Evolutionary conservation across 2,113 vertebrate genomes (phyloP).

Genomic region (Callocephalon fimbriatum): DNA sequence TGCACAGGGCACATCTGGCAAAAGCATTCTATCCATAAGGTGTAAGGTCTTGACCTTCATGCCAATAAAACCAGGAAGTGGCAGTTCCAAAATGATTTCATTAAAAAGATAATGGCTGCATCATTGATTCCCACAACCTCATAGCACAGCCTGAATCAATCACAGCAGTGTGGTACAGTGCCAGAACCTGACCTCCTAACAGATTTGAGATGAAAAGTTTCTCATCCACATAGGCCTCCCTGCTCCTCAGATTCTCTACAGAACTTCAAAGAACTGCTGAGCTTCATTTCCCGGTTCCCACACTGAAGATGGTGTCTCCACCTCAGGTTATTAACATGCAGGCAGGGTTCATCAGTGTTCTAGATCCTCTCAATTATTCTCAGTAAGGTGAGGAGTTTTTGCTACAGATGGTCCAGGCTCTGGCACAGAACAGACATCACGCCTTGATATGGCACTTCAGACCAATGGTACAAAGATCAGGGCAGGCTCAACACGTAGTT

Average conservation of each 20-base stretch:
- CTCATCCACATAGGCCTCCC: neutral
- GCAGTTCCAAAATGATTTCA: neutral
- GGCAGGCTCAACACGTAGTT: neutral
- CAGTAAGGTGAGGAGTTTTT: neutral
- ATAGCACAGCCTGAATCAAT: neutral
- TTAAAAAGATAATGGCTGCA: neutral
- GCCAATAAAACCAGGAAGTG: neutral
- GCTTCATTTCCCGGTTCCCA: neutral
- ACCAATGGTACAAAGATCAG: neutral
- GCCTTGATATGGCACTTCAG: neutral
- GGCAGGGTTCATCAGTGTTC: neutral
- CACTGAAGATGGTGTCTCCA: neutral
- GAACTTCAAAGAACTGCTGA: neutral
- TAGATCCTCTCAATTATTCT: neutral
- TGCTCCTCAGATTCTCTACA: neutral
- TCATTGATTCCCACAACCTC: neutral
- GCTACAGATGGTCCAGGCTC: neutral
- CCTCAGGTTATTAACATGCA: neutral
- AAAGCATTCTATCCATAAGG: neutral
- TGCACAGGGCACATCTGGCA: neutral
- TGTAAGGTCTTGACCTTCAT: neutral
- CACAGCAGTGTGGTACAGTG: fast-evolving
- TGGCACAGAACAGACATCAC: neutral
- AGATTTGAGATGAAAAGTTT: neutral
- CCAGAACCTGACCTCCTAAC: neutral